A percentile compares a stretch with the other conserved stretches of the same genome.
phyloP scores from a whole-genome alignment of 2,888 invertebrate species.

The Caenorhabditis virilis region DNA sequence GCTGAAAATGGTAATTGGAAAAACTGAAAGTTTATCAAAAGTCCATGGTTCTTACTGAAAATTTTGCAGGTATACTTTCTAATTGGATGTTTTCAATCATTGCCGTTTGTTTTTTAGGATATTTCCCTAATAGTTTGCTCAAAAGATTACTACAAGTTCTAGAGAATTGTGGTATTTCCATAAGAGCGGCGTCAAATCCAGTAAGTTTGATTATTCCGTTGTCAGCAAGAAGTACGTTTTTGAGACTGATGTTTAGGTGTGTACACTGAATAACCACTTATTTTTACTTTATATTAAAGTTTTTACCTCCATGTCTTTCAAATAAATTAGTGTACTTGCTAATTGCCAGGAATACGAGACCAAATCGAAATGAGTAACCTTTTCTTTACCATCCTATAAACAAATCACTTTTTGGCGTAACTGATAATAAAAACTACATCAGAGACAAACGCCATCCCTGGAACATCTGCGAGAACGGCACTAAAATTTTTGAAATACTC shows the following conservation, averaged over 20 bases:
- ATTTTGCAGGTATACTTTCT: neutral
- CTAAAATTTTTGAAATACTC: constrained; percentile 7
- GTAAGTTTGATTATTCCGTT: constrained; percentile 8
- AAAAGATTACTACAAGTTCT: neutral
- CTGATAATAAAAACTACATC: neutral
- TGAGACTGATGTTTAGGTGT: constrained; percentile 20
- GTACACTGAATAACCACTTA: constrained; percentile 25
- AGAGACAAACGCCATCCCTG: neutral
- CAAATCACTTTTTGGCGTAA: neutral
- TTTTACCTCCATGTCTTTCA: no score
- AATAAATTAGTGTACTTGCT: neutral
- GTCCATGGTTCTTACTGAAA: constrained; percentile 28
- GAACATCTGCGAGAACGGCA: neutral
- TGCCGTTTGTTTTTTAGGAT: constrained; percentile 2
- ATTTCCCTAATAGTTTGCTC: neutral
- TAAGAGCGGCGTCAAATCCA: constrained; percentile 11
- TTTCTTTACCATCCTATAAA: neutral
- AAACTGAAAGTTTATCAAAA: constrained; percentile 14
- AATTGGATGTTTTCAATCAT: constrained; percentile 10
- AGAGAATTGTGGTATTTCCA: neutral
- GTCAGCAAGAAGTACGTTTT: constrained; percentile 14
- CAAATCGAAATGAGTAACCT: neutral
- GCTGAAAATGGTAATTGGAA: no score
- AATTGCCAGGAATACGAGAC: neutral
- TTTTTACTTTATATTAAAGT: no score